Conservation (phyloP, 1,140 invertebrate species). For the Platorchestia sp. region DNA sequence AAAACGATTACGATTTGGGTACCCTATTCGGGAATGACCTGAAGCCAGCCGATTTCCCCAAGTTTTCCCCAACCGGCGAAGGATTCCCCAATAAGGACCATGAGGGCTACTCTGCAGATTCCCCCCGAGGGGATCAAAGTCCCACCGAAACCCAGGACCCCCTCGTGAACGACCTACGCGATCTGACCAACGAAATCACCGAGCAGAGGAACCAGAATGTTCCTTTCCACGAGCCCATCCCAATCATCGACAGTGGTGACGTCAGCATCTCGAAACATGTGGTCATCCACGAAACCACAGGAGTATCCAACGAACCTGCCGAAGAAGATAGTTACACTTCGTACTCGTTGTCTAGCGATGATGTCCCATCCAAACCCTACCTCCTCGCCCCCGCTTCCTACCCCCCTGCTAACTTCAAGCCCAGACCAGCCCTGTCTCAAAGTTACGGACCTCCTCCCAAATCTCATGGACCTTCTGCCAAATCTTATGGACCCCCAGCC, state of each 20-base stretch:
- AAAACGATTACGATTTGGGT: background rate
- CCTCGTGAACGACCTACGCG: background rate
- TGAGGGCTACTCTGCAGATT: background rate
- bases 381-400: background rate
- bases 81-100: background rate
- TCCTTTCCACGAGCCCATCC: background rate
- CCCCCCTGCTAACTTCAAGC: background rate
- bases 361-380: background rate
- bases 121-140: background rate
- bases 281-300: background rate
- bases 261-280: background rate
- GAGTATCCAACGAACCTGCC: background rate
- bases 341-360: background rate
- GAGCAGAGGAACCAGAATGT: background rate
- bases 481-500: background rate
- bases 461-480: background rate
- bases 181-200: background rate
- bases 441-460: background rate
- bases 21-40: background rate
- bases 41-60: background rate
- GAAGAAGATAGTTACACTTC: background rate
- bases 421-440: background rate
- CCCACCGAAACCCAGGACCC: background rate
- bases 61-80: background rate
- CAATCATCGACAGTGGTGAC: background rate